Evolutionary conservation across 1,140 invertebrate genomes (phyloP).

Genomic region (Rhopalosiphum maidis): DNA sequence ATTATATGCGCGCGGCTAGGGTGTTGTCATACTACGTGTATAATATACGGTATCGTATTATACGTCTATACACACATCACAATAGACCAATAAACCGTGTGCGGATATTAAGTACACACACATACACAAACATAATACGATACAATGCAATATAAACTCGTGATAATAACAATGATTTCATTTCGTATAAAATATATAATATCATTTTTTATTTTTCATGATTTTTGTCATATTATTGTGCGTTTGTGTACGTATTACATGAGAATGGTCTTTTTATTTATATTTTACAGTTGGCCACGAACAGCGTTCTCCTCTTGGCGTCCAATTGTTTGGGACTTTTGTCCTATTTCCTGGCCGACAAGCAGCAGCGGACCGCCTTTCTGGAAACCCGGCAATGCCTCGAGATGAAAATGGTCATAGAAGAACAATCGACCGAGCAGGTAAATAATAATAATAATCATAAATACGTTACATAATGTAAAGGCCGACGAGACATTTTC

Average conservation of each 20-base stretch:
- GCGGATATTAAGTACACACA: background rate
- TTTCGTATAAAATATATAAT: background rate
- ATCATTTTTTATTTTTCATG: background rate
- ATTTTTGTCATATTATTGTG: background rate
- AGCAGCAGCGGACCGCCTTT: constrained; percentile 86
- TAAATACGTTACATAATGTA: background rate
- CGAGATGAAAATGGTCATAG: constrained; percentile 89
- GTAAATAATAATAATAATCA: constrained; percentile 64
- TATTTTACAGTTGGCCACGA: constrained; percentile 71
- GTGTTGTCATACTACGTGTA: background rate
- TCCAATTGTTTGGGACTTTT: constrained; percentile 76
- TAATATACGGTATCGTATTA: background rate
- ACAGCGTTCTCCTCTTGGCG: constrained; percentile 74
- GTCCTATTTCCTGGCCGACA: constrained; percentile 82
- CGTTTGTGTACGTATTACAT: background rate
- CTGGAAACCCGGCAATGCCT: constrained; percentile 90
- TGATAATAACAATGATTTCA: background rate
- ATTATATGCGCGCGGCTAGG: too few relatives aligned
- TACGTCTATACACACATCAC: background rate
- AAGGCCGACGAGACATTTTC: background rate
- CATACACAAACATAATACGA: background rate
- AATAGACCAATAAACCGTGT: background rate
- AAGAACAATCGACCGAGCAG: constrained; percentile 91
- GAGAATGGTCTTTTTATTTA: background rate
- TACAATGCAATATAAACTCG: background rate